Conservation (phyloP, 37 sponge, comb jelly and placozoan genomes). For the Agelas oroides region DNA sequence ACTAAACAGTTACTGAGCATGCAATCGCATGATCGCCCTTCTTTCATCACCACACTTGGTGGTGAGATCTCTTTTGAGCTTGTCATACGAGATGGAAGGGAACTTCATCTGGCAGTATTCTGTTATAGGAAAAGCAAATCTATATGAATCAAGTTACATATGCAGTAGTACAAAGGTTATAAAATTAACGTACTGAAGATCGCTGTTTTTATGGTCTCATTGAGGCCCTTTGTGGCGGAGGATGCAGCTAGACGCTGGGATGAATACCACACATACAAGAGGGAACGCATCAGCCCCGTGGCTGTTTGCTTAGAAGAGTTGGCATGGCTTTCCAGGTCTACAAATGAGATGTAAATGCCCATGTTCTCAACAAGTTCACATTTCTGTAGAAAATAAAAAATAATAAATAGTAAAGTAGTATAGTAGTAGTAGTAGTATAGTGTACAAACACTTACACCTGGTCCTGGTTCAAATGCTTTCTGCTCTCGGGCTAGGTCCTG, state of each 20-base stretch:
- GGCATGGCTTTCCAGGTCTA: constrained; percentile 16
- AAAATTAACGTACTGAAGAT: constrained; percentile 1
- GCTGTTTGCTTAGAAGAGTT: neutral
- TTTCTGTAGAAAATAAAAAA: too few relatives aligned
- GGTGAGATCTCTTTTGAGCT: too few relatives aligned
- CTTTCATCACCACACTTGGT: too few relatives aligned
- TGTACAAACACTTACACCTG: neutral
- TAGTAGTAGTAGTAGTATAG: too few relatives aligned
- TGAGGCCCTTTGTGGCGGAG: neutral
- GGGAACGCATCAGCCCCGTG: neutral
- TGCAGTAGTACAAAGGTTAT: too few relatives aligned
- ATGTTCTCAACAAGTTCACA: neutral
- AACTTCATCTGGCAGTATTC: too few relatives aligned
- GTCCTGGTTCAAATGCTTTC: constrained; percentile 5
- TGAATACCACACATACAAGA: neutral
- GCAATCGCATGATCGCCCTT: too few relatives aligned
- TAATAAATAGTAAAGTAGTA: too few relatives aligned
- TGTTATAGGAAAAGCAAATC: too few relatives aligned
- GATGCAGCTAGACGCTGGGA: neutral
- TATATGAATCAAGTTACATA: too few relatives aligned
- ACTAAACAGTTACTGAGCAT: too few relatives aligned
- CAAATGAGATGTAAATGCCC: neutral
- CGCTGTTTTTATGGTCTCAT: neutral
- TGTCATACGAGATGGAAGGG: too few relatives aligned
- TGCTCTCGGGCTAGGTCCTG: neutral